Base-by-base conservation (phyloP, 2,113 vertebrate genomes). In the Pollachius pollachius region DNA sequence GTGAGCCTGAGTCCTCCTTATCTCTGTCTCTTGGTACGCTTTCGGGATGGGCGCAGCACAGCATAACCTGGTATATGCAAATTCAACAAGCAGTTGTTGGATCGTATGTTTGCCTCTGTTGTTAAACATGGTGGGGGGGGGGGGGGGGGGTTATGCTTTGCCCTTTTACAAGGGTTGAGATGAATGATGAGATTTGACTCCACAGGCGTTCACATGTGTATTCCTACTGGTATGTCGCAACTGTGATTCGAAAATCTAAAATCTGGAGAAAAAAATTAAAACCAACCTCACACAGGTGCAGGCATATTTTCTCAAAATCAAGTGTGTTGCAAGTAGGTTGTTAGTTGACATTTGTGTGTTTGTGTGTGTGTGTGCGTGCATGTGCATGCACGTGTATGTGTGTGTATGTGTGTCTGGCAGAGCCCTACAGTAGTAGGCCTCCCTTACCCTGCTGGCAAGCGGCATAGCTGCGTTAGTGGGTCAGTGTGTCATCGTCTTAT, bases 401-500 rank as follows among this genome's bases (percentile, higher is more conserved):
- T 65, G 19, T 68, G 71, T 68, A 62, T 70, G 17, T 71, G 58
- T 71, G 76, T 72, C 69, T 83, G 73, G 79, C 63, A 71, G 76
- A 52, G 68, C 52, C 13, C 13, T 76, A 71, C 78, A 78, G 81
- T 86, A 81, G 78, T 83, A 81, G 83, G 82, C 75, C 78, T 74
- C 71, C 77, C 74, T 79, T 66, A 73, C 81, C 81, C 76, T 77
- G 74, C 83, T 81, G 84, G 86, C 41, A 48, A 75, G 67, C 74
- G 19, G 68, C 72, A 62, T 73, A 68, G 79, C 76, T 68, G 80
- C 75, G 56, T 91, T 90, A 89, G 76, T 92, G 85, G 89, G 89
- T 92, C 88, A 92, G 90, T 91, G 89, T 92, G 90, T 84, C 91
- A 90, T 81, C 82, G 71, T 83, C 74, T 84, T 84, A 82, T 85